Evolutionary conservation across 64 coral and sea anemone genomes (phyloP).

Genomic region (Astreopora myriophthalma): DNA sequence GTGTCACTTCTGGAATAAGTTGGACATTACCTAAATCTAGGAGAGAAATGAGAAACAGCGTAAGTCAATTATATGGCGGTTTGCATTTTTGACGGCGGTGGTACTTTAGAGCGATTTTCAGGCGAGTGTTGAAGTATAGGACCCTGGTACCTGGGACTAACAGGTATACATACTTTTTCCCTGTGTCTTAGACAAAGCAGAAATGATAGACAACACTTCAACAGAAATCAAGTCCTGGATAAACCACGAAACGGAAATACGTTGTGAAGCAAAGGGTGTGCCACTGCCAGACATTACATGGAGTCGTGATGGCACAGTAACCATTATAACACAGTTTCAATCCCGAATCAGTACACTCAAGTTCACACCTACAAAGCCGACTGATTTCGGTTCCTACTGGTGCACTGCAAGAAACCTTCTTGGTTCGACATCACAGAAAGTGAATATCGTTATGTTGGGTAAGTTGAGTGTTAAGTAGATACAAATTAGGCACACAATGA

Average conservation of each 20-base stretch:
- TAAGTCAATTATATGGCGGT: too few relatives aligned
- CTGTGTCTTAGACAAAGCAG: neutral
- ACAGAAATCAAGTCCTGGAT: neutral
- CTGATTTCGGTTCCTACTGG: neutral
- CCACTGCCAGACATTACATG: neutral
- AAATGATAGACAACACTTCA: neutral
- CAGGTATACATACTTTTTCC: neutral
- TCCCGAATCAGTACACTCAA: neutral
- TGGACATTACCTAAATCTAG: too few relatives aligned
- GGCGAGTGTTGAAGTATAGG: too few relatives aligned
- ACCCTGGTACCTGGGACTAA: too few relatives aligned
- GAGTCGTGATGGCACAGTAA: constrained; percentile 1
- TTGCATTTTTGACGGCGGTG: too few relatives aligned
- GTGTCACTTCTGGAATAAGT: too few relatives aligned
- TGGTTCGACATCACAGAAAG: neutral
- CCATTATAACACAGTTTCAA: neutral
- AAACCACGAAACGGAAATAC: neutral
- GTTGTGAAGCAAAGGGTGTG: neutral
- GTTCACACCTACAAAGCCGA: neutral
- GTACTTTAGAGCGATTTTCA: too few relatives aligned
- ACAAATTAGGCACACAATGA: neutral
- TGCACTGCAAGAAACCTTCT: neutral
- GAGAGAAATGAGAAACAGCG: too few relatives aligned
- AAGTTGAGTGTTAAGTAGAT: neutral
- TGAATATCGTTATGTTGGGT: neutral